Evolutionary conservation across 2,888 invertebrate genomes (phyloP).

Genomic region (Quadroppia sp.): DNA sequence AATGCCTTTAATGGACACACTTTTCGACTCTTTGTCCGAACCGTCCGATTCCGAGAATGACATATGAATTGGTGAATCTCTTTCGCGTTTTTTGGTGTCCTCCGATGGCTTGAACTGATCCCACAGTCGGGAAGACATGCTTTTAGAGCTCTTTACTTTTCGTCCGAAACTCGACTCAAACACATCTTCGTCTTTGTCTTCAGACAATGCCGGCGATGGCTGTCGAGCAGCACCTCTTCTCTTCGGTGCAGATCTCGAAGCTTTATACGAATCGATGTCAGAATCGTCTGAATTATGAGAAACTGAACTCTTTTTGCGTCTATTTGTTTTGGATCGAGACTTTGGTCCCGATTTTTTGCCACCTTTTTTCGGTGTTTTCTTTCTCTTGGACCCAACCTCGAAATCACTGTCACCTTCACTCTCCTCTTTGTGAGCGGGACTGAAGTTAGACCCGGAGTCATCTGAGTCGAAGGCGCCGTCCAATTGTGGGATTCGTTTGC

Average conservation of each 20-base stretch:
- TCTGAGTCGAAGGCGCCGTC: slow-evolving; percentile 17
- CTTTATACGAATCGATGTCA: not conserved
- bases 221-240: not conserved
- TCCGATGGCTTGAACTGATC: not conserved
- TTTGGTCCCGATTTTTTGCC: not conserved
- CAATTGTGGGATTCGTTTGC: slow-evolving; percentile 18
- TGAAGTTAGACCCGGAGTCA: slow-evolving; percentile 22
- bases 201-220: not conserved
- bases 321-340: not conserved
- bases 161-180: not conserved
- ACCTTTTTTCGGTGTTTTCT: not conserved
- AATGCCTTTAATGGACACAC: not conserved
- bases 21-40: not conserved
- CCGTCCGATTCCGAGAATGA: slow-evolving; percentile 17
- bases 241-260: not conserved
- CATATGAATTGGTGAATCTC: slow-evolving; percentile 1
- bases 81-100: not conserved
- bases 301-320: not conserved
- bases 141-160: slow-evolving; percentile 5
- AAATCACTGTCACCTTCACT: not conserved
- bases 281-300: not conserved
- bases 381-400: not conserved
- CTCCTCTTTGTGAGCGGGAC: not conserved
- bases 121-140: not conserved
- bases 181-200: not conserved